Percentiles rank a stretch among this genome's conserved stretches.
Conservation (phyloP, 2,113 vertebrate species). For the Trichechus manatus region DNA sequence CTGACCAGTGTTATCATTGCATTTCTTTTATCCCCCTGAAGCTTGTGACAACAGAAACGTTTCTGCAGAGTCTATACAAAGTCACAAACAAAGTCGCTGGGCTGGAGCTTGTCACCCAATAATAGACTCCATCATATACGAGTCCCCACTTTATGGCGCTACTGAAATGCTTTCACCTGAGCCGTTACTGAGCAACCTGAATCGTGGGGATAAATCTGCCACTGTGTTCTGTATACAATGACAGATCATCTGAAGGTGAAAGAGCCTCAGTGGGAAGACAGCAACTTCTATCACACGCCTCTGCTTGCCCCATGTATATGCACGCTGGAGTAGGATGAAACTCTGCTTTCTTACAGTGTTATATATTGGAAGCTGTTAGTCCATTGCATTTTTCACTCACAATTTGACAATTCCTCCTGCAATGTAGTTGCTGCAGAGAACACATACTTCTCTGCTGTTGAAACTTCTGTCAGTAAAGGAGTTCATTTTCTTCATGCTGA, state of each 20-base stretch:
- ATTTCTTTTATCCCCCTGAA: background rate
- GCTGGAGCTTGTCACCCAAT: slow-evolving; percentile 73
- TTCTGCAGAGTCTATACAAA: slow-evolving; percentile 67
- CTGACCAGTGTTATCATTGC: background rate
- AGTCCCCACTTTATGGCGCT: slow-evolving; percentile 74
- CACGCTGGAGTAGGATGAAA: slow-evolving; percentile 16
- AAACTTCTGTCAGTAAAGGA: slow-evolving; percentile 54
- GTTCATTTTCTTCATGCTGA: slow-evolving; percentile 34
- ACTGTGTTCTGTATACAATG: slow-evolving; percentile 57
- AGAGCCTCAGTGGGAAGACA: background rate
- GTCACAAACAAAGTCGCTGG: slow-evolving; percentile 77
- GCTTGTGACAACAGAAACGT: background rate
- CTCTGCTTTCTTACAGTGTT: slow-evolving; percentile 51
- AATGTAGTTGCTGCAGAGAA: slow-evolving; percentile 10
- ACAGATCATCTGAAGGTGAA: slow-evolving; percentile 19
- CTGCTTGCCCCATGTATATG: background rate
- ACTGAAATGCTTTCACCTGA: slow-evolving; percentile 80
- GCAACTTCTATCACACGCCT: background rate
- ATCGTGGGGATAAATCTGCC: slow-evolving; percentile 78
- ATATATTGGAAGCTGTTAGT: slow-evolving; percentile 69
- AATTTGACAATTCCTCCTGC: slow-evolving; percentile 60
- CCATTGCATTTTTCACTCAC: slow-evolving; percentile 72
- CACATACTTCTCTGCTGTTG: background rate
- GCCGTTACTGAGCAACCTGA: slow-evolving; percentile 68
- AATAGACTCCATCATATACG: slow-evolving; percentile 78